A percentile compares a stretch with the other conserved stretches of the same genome.
Conservation (phyloP, 2,797 vertebrate genomes). For the Catamblyrhynchus diadema region DNA sequence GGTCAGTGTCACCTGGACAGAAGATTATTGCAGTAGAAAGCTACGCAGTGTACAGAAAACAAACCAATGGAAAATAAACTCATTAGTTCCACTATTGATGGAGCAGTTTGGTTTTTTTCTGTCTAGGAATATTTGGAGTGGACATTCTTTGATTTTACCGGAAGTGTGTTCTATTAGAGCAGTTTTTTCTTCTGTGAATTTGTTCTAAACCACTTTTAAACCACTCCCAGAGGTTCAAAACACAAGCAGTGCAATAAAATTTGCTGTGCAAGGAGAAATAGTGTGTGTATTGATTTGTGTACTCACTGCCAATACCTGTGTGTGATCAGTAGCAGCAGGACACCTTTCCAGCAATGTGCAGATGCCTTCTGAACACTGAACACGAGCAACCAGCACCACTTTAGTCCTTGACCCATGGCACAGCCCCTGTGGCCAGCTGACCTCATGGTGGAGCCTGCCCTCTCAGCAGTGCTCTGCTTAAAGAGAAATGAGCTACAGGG, state of each 20-base stretch:
- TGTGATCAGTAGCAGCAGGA: neutral
- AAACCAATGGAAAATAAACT: neutral
- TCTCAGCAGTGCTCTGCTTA: neutral
- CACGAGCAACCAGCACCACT: neutral
- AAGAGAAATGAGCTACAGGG: neutral
- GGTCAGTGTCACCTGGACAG: rapidly evolving
- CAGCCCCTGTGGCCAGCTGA: neutral
- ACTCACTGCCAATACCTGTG: neutral
- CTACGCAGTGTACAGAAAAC: neutral
- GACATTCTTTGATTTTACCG: neutral
- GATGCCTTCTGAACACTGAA: neutral
- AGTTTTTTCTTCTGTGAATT: neutral
- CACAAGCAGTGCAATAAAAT: neutral
- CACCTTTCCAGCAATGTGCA: neutral
- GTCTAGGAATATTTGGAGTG: neutral
- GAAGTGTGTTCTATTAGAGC: neutral
- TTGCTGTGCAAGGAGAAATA: neutral
- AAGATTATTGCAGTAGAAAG: neutral
- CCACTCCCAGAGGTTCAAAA: neutral
- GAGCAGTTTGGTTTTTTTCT: neutral
- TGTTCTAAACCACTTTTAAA: neutral
- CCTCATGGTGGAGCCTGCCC: neutral
- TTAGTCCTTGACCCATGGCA: rapidly evolving
- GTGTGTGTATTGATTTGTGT: neutral
- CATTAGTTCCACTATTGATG: neutral